Conservation (phyloP, 2,888 invertebrate species). For the Pocota personata region DNA sequence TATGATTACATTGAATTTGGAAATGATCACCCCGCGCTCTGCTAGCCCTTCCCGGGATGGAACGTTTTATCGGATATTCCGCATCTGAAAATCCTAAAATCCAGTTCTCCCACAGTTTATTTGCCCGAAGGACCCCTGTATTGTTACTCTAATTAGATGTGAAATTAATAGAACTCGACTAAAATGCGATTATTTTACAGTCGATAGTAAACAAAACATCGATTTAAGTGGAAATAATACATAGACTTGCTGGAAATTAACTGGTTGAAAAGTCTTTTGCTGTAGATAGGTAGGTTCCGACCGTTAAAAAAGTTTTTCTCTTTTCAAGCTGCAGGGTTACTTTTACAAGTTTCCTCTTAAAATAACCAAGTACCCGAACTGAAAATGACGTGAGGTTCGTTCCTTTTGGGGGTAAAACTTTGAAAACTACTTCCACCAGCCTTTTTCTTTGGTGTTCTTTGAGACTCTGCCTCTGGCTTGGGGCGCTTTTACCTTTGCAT, state of each 20-base stretch:
- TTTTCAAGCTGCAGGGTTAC: slow-evolving; percentile 3
- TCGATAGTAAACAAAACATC: slow-evolving; percentile 11
- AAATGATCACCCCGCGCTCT: not conserved
- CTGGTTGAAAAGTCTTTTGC: slow-evolving; percentile 4
- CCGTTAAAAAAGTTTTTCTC: not conserved
- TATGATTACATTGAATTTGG: slow-evolving; percentile 11
- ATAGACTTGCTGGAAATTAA: slow-evolving; percentile 22
- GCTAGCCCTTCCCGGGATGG: not conserved
- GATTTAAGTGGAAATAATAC: slow-evolving; percentile 18
- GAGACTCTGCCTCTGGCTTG: slow-evolving; percentile 17
- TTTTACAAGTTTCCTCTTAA: slow-evolving; percentile 30
- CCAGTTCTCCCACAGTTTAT: not conserved
- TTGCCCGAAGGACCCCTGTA: not conserved
- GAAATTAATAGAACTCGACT: slow-evolving; percentile 34
- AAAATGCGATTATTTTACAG: slow-evolving; percentile 18
- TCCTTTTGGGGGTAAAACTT: slow-evolving; percentile 24
- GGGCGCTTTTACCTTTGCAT: slow-evolving; percentile 43
- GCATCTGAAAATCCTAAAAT: not conserved
- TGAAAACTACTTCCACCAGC: slow-evolving; percentile 22
- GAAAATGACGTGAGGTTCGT: slow-evolving; percentile 34
- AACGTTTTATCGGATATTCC: not conserved
- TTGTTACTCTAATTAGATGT: slow-evolving; percentile 43
- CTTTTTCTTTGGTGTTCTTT: slow-evolving; percentile 37
- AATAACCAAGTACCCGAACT: slow-evolving; percentile 17
- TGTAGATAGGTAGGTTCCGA: not conserved